Conservation (phyloP, 2,888 invertebrate genomes). For the Xestia c-nigrum region DNA sequence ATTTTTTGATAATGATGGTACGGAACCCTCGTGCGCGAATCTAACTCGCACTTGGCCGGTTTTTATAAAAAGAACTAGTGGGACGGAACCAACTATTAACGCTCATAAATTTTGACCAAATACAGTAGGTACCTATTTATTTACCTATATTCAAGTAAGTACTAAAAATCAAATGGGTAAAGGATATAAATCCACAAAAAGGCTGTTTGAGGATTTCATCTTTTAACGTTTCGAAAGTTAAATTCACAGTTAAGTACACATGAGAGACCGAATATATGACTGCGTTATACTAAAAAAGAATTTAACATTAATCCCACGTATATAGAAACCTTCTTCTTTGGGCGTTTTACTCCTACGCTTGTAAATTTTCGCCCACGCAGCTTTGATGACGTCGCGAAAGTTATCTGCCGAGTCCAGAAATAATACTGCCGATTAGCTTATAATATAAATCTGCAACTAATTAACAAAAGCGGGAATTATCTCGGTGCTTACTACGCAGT, state of each 20-base stretch:
- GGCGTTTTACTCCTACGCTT: slow-evolving; percentile 8
- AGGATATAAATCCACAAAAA: no score
- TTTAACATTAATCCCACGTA: neutral
- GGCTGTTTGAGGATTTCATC: neutral
- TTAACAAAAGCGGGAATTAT: slow-evolving; percentile 1
- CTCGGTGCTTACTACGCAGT: neutral
- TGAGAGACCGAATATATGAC: neutral
- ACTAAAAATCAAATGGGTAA: no score
- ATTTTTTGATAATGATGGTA: no score
- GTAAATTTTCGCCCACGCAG: neutral
- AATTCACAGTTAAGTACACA: neutral
- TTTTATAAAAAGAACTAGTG: no score
- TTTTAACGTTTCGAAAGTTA: neutral
- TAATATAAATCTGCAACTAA: neutral
- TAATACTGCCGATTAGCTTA: slow-evolving; percentile 1
- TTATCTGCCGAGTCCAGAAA: neutral
- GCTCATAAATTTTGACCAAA: neutral
- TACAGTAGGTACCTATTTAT: neutral
- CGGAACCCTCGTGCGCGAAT: no score
- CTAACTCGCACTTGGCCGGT: no score
- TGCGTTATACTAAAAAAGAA: neutral
- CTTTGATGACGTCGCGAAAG: slow-evolving; percentile 8
- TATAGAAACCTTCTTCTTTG: neutral
- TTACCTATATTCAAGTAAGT: no score
- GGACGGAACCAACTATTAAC: no score